Conservation (phyloP, 2,888 invertebrate species). For the Aethes cnicana region DNA sequence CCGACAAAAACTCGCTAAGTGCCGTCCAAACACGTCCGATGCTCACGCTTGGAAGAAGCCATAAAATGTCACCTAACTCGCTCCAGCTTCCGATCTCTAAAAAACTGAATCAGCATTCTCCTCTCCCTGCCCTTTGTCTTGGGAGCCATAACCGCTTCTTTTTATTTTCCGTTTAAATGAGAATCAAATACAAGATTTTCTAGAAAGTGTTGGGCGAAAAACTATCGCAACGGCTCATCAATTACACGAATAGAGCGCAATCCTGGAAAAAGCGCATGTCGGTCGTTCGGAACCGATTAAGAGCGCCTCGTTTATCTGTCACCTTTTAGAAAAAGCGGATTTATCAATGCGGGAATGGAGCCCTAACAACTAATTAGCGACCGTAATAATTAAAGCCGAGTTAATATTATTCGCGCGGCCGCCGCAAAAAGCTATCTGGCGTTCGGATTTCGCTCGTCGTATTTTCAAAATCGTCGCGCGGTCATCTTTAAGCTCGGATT, state of each 20-base stretch:
- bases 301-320: slow-evolving; percentile 29
- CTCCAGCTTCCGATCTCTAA: slow-evolving; percentile 33
- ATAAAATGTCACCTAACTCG: slow-evolving; percentile 51
- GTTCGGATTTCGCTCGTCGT: slow-evolving; percentile 73
- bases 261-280: slow-evolving; percentile 25
- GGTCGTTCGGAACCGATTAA: slow-evolving; percentile 24
- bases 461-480: slow-evolving; percentile 75
- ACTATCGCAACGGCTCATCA: slow-evolving; percentile 14
- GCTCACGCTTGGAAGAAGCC: slow-evolving; percentile 45
- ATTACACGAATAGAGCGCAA: slow-evolving; percentile 24
- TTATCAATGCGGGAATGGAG: slow-evolving; percentile 34
- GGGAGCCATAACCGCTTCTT: background rate
- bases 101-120: slow-evolving; percentile 35
- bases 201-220: slow-evolving; percentile 16
- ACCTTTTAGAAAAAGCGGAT: slow-evolving; percentile 28
- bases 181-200: slow-evolving; percentile 14
- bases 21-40: slow-evolving; percentile 40
- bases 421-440: slow-evolving; percentile 68
- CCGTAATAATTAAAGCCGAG: slow-evolving; percentile 67
- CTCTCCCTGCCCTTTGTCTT: slow-evolving; percentile 10
- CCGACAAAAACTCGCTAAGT: slow-evolving; percentile 47
- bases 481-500: slow-evolving; percentile 61
- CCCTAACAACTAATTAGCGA: slow-evolving; percentile 67
- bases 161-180: slow-evolving; percentile 14
- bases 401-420: slow-evolving; percentile 55